Evolutionary conservation across 2,797 vertebrate species (phyloP).

Genomic region (Parauchenoglanis ngamensis): DNA sequence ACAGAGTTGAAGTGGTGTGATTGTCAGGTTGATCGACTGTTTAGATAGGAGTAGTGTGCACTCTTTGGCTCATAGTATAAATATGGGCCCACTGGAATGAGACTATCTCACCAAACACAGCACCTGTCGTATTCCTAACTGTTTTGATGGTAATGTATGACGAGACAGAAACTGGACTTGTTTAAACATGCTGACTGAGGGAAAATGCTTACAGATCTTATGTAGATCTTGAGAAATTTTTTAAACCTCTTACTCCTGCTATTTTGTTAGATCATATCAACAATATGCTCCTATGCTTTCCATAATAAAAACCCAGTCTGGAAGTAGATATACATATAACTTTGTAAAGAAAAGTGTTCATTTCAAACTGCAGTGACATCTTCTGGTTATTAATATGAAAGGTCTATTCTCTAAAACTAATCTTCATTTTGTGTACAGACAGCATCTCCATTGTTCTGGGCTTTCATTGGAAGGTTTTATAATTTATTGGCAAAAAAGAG

Average conservation of each 20-base stretch:
- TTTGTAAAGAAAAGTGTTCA: neutral
- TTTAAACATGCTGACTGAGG: conserved; percentile 9
- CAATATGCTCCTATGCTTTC: conserved; percentile 7
- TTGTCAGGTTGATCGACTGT: conserved; percentile 46
- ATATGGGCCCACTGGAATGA: conserved; percentile 23
- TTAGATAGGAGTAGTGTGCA: conserved; percentile 43
- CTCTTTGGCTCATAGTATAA: conserved; percentile 32
- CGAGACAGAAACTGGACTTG: neutral
- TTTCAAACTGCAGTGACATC: neutral
- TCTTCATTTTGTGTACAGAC: neutral
- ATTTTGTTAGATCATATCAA: neutral
- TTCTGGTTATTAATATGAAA: conserved; percentile 4
- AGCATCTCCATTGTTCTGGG: neutral
- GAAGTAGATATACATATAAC: neutral
- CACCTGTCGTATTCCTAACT: conserved; percentile 20
- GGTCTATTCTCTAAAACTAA: neutral
- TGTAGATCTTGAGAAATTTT: neutral
- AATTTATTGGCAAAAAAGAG: neutral
- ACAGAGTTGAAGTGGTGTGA: conserved; percentile 18
- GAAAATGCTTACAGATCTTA: neutral
- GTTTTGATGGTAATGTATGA: neutral
- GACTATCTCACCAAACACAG: conserved; percentile 10
- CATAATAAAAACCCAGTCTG: neutral
- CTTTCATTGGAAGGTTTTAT: neutral
- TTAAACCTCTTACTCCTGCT: neutral